Conservation (phyloP, 2,797 vertebrate species). For the Nannoperca obscura region DNA sequence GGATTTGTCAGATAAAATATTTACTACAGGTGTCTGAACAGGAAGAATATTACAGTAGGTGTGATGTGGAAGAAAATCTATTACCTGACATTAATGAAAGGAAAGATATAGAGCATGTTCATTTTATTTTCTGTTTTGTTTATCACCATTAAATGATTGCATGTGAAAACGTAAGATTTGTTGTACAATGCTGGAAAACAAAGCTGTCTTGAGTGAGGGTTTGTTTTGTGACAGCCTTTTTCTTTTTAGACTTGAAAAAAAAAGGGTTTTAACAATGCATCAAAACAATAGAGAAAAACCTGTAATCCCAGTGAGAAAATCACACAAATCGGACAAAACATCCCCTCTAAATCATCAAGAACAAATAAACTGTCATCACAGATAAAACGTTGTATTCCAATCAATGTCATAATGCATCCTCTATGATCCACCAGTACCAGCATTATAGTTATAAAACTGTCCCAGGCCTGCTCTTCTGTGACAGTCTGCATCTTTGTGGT, state of each 20-base stretch:
- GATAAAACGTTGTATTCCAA: background rate
- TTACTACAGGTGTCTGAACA: background rate
- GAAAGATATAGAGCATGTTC: background rate
- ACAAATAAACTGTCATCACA: background rate
- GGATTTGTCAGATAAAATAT: background rate
- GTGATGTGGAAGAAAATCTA: background rate
- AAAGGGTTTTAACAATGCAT: background rate
- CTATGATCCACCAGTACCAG: background rate
- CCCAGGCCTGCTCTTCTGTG: conserved; percentile 7
- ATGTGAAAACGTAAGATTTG: background rate
- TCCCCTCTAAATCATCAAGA: background rate
- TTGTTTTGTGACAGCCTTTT: background rate
- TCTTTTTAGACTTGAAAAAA: background rate
- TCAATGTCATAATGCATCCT: background rate
- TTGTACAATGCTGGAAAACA: background rate
- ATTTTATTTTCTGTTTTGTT: background rate
- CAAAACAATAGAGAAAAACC: background rate
- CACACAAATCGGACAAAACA: background rate
- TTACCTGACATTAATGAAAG: background rate
- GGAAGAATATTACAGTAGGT: background rate
- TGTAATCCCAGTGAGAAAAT: background rate
- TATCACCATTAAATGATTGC: background rate
- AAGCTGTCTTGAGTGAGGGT: background rate
- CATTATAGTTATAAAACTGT: background rate
- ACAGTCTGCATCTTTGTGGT: conserved; percentile 28